These are phyloP conservation scores for Drosophila conformis DNA, from an alignment of 2,888 invertebrate genomes.

Conservation along the genomic window DNA sequence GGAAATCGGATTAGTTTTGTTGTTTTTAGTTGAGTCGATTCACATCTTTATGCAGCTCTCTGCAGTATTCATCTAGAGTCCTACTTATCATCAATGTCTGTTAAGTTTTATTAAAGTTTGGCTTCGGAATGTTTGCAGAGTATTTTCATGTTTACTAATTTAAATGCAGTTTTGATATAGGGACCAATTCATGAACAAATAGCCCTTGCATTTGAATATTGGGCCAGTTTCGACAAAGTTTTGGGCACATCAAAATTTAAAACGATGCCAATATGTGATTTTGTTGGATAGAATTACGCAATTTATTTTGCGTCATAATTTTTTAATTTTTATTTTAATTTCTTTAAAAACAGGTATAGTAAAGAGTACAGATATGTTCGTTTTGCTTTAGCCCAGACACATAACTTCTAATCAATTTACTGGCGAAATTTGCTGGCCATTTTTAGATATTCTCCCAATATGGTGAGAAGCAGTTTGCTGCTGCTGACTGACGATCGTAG, in stretches of 20 bases:
- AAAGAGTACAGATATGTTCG: slow-evolving; percentile 4
- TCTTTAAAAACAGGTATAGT: neutral
- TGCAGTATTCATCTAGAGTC: neutral
- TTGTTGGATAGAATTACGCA: neutral
- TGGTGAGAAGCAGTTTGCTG: slow-evolving; percentile 41
- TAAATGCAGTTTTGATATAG: neutral
- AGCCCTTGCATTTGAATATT: neutral
- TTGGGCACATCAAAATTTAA: neutral
- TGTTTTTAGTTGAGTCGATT: neutral
- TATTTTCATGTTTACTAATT: neutral
- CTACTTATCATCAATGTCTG: neutral
- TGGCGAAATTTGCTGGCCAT: slow-evolving; percentile 61
- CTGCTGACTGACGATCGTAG: slow-evolving; percentile 31
- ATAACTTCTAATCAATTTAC: slow-evolving; percentile 32
- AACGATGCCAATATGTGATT: neutral
- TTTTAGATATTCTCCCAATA: slow-evolving; percentile 50
- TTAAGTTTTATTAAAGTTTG: neutral
- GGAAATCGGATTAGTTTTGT: neutral
- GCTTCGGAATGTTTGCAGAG: neutral
- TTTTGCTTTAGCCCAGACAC: neutral
- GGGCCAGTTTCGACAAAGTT: neutral
- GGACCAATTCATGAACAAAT: neutral
- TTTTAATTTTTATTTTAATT: neutral
- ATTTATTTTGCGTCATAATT: neutral
- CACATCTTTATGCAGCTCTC: neutral